These are phyloP conservation scores for Syndactyla subalaris DNA, from an alignment of 2,797 vertebrate genomes.

Conservation along the genomic window DNA sequence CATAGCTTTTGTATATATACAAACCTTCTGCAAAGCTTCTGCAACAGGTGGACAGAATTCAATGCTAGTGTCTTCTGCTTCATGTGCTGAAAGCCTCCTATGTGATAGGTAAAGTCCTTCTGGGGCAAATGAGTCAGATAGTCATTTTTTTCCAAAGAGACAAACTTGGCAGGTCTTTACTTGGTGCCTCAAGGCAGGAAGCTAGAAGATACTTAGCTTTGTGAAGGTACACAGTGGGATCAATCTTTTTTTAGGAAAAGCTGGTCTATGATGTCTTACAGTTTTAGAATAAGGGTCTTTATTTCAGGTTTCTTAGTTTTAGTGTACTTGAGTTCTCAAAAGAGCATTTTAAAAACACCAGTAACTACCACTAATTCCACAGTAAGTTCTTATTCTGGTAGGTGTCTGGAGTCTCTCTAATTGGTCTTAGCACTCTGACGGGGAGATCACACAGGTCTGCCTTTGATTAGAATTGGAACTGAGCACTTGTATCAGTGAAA, in stretches of 20 bases:
- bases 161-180: slow-evolving; percentile 10
- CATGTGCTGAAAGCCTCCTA: background rate
- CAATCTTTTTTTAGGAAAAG: background rate
- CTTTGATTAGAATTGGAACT: slow-evolving; percentile 39
- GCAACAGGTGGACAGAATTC: background rate
- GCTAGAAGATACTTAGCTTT: background rate
- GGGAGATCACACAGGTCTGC: background rate
- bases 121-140: background rate
- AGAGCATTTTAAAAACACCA: background rate
- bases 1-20: background rate
- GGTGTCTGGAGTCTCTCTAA: slow-evolving; percentile 1
- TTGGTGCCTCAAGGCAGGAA: background rate
- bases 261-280: background rate
- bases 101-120: background rate
- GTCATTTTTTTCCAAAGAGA: background rate
- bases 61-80: background rate
- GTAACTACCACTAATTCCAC: background rate
- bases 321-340: background rate
- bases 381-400: background rate
- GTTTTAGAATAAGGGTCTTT: background rate
- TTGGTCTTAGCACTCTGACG: slow-evolving; percentile 48
- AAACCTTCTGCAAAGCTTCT: background rate
- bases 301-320: background rate
- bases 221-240: background rate
- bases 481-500: slow-evolving; percentile 18